Base-by-base conservation (phyloP, 2,888 invertebrate genomes). In the Saturnia japonica region DNA sequence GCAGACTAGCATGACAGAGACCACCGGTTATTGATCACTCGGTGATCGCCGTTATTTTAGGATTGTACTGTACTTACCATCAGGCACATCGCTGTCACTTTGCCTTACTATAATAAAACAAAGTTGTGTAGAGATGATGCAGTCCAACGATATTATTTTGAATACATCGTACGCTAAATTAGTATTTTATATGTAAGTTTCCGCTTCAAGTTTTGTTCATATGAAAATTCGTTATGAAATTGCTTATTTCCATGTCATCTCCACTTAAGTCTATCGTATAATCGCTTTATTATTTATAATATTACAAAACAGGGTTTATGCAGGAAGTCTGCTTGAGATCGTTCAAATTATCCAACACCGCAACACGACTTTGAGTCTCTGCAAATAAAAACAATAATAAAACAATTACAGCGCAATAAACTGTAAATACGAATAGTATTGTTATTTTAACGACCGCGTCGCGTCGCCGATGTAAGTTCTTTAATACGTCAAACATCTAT, bases 381-480 rank as follows among this genome's bases (percentile, higher is more conserved):
- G 28, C 19, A 16, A 47, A 34, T 64, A 28, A 64, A 9, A 67
- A 67, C n/a, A 67, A 22, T 14, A 67, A 43, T 42, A 45, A 45
- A 60, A 43, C 57, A 60, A 60, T 60, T 28, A 60, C 57, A 60
- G 9, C 57, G 25, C 57, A 60, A 60, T 60, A 60, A 60, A 60
- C 12, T 28, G 57, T 60, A 60, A 3, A 28, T 60, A 60, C 11
- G 11, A 69, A 69, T 42, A 43, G 19, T 4, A 28, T 67, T 28
- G 67, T 66, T 70, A 67, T 70, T 70, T 67, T 64, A 64, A 70
- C 54, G 51, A 70, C 40, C n/a, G 40, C 66, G 70, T 43, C n/a
- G 40, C 66, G 70, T 43, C 54, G 54, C 43, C 12, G 45, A 51
- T 66, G 66, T 70, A 67, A 60, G 25, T 60, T 60, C 57, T 25